Percentiles rank a stretch among this genome's conserved stretches.
Conservation (phyloP, 2,113 vertebrate genomes). For the Plecotus auritus region DNA sequence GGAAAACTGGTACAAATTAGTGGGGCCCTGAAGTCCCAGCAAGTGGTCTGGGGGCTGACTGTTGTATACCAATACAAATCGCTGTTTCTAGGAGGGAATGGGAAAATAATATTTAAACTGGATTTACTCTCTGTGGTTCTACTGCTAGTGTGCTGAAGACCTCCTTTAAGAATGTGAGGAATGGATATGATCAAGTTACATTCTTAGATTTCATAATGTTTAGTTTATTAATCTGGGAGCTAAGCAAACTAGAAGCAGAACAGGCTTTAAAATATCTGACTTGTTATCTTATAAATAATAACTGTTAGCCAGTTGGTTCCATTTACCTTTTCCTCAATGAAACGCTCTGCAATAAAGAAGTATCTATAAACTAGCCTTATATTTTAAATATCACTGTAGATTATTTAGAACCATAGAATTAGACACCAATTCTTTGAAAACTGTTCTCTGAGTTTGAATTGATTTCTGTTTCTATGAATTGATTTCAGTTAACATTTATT, state of each 20-base stretch:
- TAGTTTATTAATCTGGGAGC: slow-evolving; percentile 26
- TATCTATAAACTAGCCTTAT: neutral
- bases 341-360: slow-evolving; percentile 6
- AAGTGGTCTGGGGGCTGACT: neutral
- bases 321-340: slow-evolving; percentile 18
- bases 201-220: slow-evolving; percentile 39
- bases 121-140: neutral
- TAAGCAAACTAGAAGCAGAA: slow-evolving; percentile 44
- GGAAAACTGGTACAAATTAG: slow-evolving; percentile 53
- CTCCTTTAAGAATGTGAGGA: slow-evolving; percentile 28
- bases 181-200: slow-evolving; percentile 31
- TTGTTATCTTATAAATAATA: slow-evolving; percentile 38
- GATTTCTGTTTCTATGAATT: slow-evolving; percentile 28
- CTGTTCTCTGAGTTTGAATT: slow-evolving; percentile 15
- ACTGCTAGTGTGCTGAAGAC: neutral
- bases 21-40: slow-evolving; percentile 1
- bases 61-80: slow-evolving; percentile 16
- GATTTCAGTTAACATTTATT: neutral
- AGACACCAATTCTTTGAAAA: neutral
- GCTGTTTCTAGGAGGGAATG: slow-evolving; percentile 15
- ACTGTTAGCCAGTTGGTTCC: neutral
- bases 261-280: slow-evolving; percentile 16
- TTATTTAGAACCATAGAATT: slow-evolving; percentile 14
- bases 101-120: slow-evolving; percentile 24
- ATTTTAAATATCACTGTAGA: neutral